Percentiles rank a stretch among this genome's conserved stretches.
phyloP scores from a whole-genome alignment of 2,888 invertebrate genomes.

The Pristionchus fissidentatus region DNA sequence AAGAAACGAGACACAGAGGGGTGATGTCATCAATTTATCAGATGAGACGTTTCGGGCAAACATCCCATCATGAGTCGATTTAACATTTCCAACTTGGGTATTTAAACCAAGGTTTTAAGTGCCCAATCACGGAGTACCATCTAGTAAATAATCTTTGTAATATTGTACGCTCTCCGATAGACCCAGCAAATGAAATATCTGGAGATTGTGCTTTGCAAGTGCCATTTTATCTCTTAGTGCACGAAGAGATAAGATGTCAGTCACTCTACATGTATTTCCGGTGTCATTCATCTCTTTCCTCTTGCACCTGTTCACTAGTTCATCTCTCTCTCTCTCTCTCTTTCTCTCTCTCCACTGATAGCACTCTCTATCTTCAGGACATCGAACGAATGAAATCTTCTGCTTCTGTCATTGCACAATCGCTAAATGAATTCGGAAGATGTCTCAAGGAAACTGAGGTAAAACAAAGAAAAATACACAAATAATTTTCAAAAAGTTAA shows the following conservation, averaged over 20 bases:
- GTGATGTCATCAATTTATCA: too few relatives aligned
- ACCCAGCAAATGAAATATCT: too few relatives aligned
- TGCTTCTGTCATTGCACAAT: constrained; percentile 90
- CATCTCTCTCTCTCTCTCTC: neutral
- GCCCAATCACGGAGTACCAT: too few relatives aligned
- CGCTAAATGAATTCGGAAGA: constrained; percentile 89
- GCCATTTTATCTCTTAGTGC: too few relatives aligned
- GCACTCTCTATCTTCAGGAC: constrained; percentile 82
- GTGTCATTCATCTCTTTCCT: neutral
- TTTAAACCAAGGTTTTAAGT: too few relatives aligned
- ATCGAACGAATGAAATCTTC: constrained; percentile 93
- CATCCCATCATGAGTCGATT: too few relatives aligned
- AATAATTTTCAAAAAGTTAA: neutral
- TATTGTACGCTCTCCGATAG: too few relatives aligned
- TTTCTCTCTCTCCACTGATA: neutral
- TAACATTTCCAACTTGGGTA: too few relatives aligned
- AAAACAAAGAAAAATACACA: neutral
- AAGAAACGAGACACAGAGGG: too few relatives aligned
- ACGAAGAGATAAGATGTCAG: neutral
- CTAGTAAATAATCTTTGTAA: too few relatives aligned
- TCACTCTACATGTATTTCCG: neutral
- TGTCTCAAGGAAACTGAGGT: constrained; percentile 81
- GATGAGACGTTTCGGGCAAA: too few relatives aligned
- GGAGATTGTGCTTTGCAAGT: too few relatives aligned
- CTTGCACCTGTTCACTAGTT: neutral